Percentiles rank a stretch among this genome's conserved stretches.
Conservation (phyloP, 2,888 invertebrate genomes). For the Tetheella fluctuosa region DNA sequence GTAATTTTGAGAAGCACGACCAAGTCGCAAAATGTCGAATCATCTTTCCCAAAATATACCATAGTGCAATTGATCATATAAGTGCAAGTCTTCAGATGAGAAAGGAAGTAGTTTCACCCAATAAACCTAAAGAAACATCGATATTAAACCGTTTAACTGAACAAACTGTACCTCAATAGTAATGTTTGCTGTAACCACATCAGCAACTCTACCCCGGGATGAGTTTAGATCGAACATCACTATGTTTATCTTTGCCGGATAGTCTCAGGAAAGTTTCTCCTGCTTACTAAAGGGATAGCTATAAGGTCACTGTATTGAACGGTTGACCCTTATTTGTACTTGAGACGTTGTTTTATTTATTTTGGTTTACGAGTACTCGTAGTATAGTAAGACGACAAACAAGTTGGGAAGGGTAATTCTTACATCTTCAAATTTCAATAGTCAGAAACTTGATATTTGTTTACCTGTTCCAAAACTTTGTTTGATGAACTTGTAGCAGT, state of each 20-base stretch:
- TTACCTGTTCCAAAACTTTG: too few relatives aligned
- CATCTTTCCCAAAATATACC: too few relatives aligned
- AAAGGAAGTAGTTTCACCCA: not conserved
- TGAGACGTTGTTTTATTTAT: not conserved
- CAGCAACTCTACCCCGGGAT: not conserved
- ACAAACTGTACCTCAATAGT: not conserved
- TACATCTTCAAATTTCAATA: not conserved
- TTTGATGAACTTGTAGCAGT: too few relatives aligned
- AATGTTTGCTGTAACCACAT: constrained; percentile 9
- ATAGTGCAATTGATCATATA: too few relatives aligned
- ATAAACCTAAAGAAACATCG: not conserved
- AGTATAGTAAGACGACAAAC: too few relatives aligned
- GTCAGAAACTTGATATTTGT: too few relatives aligned
- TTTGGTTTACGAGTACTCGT: too few relatives aligned
- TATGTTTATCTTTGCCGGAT: constrained; percentile 18
- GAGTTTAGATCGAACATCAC: constrained; percentile 16
- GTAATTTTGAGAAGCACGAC: too few relatives aligned
- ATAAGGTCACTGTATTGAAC: constrained; percentile 7
- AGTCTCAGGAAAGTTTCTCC: constrained; percentile 12
- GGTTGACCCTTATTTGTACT: constrained; percentile 6
- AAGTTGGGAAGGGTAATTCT: not conserved
- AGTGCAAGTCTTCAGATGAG: too few relatives aligned
- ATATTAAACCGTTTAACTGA: constrained; percentile 1
- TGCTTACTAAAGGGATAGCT: constrained; percentile 14
- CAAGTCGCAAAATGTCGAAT: too few relatives aligned